Conservation (phyloP, 1,140 invertebrate genomes). For the Eurytemora carolleeae region DNA sequence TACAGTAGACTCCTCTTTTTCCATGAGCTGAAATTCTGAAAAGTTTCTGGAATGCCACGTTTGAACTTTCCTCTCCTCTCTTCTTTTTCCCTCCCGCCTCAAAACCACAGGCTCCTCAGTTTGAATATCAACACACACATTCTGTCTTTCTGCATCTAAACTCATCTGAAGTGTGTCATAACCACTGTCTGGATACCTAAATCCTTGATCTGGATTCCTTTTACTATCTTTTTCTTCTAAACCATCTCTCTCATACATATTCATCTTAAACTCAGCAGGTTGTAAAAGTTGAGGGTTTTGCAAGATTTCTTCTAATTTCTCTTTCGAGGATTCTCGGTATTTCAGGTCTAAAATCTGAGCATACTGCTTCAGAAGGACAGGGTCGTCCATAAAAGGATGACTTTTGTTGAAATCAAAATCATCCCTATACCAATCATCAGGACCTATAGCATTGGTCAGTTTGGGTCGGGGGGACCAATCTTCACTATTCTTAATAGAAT, state of each 20-base stretch:
- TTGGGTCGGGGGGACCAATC: no score
- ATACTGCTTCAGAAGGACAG: slow-evolving; percentile 6
- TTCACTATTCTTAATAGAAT: no score
- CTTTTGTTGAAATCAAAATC: slow-evolving; percentile 11
- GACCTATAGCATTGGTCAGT: slow-evolving; percentile 5
- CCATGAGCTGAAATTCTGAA: slow-evolving; percentile 1
- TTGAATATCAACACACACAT: background rate
- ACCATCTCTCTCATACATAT: no score
- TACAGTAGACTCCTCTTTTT: background rate
- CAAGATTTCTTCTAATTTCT: background rate
- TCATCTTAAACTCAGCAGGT: no score
- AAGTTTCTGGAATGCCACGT: slow-evolving; percentile 4
- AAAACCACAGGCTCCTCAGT: no score
- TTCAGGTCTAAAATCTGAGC: slow-evolving; percentile 7
- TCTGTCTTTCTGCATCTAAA: background rate
- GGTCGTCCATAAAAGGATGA: slow-evolving; percentile 12
- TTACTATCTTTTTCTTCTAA: no score
- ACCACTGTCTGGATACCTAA: background rate
- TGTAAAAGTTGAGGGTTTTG: background rate
- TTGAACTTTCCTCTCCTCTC: background rate
- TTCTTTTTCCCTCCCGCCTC: no score
- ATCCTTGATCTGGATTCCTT: no score
- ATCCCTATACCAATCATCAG: slow-evolving; percentile 13
- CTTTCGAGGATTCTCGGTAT: background rate
- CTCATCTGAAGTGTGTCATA: background rate